Percentiles rank a stretch among this genome's conserved stretches.
phyloP scores from a whole-genome alignment of 2,113 vertebrate species.

The Dromiciops gliroides region DNA sequence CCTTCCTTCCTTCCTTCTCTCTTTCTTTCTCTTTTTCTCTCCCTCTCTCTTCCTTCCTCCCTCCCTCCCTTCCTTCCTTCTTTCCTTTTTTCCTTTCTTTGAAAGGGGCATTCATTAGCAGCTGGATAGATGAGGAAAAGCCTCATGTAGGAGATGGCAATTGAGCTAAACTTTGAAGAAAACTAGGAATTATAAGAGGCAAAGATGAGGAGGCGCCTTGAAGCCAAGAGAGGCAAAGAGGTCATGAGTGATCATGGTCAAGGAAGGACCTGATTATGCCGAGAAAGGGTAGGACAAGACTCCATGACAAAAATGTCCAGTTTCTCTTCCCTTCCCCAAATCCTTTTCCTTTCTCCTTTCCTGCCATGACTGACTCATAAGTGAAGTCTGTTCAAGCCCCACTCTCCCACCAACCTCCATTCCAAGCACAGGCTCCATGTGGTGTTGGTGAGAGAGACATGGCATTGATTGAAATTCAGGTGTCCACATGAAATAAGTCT shows the following conservation, averaged over 20 bases:
- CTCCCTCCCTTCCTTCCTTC: no score
- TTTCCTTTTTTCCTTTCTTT: background rate
- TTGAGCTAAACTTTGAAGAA: background rate
- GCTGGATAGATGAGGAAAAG: background rate
- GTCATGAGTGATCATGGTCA: background rate
- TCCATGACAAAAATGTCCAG: background rate
- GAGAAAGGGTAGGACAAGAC: background rate
- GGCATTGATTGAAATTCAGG: background rate
- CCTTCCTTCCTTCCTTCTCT: no score
- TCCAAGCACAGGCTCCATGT: background rate
- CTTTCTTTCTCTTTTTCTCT: no score
- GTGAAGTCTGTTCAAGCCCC: background rate
- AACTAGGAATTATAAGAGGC: background rate
- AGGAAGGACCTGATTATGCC: accelerated
- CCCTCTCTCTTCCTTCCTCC: no score
- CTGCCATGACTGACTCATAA: background rate
- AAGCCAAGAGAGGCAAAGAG: background rate
- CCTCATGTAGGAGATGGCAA: background rate
- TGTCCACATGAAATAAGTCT: background rate
- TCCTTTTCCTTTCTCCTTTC: background rate
- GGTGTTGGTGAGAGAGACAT: background rate
- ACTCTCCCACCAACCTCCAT: background rate
- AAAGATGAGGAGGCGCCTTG: background rate
- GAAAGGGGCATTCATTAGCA: background rate
- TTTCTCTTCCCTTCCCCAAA: accelerated